Percentiles rank a stretch among this genome's conserved stretches.
These are phyloP conservation scores for Prionailurus viverrinus DNA, from an alignment of 2,113 vertebrate genomes.

Conservation along the genomic window DNA sequence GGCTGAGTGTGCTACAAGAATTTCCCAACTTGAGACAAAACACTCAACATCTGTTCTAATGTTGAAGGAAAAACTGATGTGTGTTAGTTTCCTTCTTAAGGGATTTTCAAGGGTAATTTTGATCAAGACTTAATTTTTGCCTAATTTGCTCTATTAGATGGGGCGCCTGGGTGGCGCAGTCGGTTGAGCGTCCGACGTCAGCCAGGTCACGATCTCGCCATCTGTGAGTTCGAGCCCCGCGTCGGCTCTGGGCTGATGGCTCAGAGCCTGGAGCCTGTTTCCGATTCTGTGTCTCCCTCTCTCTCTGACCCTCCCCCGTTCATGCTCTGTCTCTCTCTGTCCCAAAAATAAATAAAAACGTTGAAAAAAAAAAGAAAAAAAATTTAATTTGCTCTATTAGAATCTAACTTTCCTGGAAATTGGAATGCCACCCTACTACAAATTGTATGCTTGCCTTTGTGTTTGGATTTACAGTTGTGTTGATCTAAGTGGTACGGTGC, in stretches of 20 bases:
- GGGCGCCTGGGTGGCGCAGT: too few relatives aligned
- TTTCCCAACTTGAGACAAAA: not conserved
- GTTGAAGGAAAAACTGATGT: not conserved
- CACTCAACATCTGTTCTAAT: not conserved
- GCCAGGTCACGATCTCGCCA: too few relatives aligned
- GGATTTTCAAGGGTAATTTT: not conserved
- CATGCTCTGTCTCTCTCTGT: too few relatives aligned
- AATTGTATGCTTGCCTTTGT: not conserved
- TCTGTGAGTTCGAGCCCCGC: too few relatives aligned
- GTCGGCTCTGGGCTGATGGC: too few relatives aligned
- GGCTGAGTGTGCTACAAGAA: not conserved
- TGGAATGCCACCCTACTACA: fast-evolving
- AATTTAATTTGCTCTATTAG: not conserved
- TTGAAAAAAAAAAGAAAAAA: too few relatives aligned
- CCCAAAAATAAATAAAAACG: too few relatives aligned
- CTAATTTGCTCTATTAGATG: not conserved
- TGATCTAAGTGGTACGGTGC: not conserved
- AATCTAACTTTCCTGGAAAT: not conserved
- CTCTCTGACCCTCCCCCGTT: too few relatives aligned
- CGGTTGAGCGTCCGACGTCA: too few relatives aligned
- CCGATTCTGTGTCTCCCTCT: too few relatives aligned
- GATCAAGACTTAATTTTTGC: not conserved
- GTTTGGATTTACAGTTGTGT: not conserved
- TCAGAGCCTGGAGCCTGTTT: too few relatives aligned
- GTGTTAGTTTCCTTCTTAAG: not conserved